A percentile compares a stretch with the other conserved stretches of the same genome.
Evolutionary conservation across 2,888 invertebrate genomes (phyloP).

Genomic region (Tipula confusa): DNA sequence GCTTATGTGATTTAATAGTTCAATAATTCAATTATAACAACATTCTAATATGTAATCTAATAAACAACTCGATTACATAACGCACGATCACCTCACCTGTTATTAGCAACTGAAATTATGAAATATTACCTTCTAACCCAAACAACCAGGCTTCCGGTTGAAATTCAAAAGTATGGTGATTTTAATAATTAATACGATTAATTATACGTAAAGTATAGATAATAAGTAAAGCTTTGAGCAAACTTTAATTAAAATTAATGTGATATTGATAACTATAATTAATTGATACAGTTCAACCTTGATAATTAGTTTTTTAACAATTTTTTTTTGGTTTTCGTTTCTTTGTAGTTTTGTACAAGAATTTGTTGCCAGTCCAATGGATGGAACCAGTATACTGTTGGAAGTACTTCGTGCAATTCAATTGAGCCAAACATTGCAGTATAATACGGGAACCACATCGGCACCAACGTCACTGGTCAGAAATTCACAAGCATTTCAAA

Average conservation of each 20-base stretch:
- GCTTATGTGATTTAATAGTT: background rate
- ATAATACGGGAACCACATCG: slow-evolving; percentile 40
- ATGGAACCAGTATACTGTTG: slow-evolving; percentile 78
- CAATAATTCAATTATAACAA: background rate
- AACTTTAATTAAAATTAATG: background rate
- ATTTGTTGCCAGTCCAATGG: slow-evolving; percentile 81
- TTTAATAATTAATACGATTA: background rate
- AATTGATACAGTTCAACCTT: background rate
- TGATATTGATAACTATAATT: background rate
- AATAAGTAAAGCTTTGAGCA: background rate
- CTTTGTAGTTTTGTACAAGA: slow-evolving; percentile 82
- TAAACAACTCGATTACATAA: background rate
- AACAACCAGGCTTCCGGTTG: background rate
- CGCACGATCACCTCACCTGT: background rate
- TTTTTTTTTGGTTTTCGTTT: background rate
- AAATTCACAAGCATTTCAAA: slow-evolving; percentile 63
- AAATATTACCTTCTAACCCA: background rate
- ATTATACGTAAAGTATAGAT: background rate
- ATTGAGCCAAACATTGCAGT: slow-evolving; percentile 65
- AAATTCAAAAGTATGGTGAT: background rate
- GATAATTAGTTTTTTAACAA: background rate
- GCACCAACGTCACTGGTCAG: slow-evolving; percentile 49
- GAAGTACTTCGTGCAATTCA: slow-evolving; percentile 84
- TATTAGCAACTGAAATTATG: background rate
- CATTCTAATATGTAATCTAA: background rate